Evolutionary conservation across 2,888 invertebrate genomes (phyloP).

Genomic region (Drosophila aldrichi): DNA sequence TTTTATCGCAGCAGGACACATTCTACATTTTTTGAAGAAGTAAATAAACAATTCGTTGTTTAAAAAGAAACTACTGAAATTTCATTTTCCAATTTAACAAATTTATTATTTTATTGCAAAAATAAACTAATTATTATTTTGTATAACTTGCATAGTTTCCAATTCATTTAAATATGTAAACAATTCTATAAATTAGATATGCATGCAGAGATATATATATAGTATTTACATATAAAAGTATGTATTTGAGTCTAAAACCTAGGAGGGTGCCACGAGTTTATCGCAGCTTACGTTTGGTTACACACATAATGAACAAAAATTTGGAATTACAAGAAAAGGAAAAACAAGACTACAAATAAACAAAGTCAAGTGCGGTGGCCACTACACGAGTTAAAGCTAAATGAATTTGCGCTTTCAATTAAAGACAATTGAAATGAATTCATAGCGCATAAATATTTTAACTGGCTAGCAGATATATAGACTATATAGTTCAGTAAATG

Average conservation of each 20-base stretch:
- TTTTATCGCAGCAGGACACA: no score
- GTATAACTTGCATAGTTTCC: constrained; percentile 29
- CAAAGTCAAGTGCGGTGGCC: constrained; percentile 42
- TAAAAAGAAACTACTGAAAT: background rate
- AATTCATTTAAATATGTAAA: constrained; percentile 23
- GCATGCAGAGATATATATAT: constrained; percentile 6
- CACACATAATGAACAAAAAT: constrained; percentile 21
- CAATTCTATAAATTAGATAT: constrained; percentile 41
- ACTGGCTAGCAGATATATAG: constrained; percentile 32
- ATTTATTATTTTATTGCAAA: constrained; percentile 48
- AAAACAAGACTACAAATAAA: constrained; percentile 46
- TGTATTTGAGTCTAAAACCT: constrained; percentile 41
- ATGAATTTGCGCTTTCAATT: constrained; percentile 51
- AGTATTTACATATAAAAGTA: constrained; percentile 11
- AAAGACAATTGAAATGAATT: constrained; percentile 68
- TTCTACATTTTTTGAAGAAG: no score
- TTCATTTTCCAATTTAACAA: constrained; percentile 23
- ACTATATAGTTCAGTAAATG: constrained; percentile 18
- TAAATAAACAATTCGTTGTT: no score
- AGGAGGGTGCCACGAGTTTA: constrained; percentile 24
- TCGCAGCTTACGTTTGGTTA: constrained; percentile 17
- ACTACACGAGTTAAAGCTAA: constrained; percentile 13
- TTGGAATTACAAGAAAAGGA: constrained; percentile 57
- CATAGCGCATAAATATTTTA: constrained; percentile 54
- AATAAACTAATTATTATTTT: constrained; percentile 45